These are phyloP conservation scores for Phylloscopus trochiloides DNA, from an alignment of 2,113 vertebrate species.

Conservation along the genomic window DNA sequence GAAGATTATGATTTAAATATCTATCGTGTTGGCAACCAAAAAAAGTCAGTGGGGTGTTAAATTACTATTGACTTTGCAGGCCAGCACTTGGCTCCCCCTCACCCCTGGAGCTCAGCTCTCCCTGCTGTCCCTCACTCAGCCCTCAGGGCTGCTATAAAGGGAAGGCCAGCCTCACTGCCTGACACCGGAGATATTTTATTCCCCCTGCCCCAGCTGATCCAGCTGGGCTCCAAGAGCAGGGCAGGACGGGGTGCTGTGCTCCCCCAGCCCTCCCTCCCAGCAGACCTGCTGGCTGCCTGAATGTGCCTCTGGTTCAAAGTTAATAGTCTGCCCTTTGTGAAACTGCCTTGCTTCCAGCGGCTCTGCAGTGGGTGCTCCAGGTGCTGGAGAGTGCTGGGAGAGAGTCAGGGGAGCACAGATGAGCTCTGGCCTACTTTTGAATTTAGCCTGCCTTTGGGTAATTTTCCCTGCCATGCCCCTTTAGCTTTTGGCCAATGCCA, in stretches of 20 bases:
- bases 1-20: constrained; percentile 64
- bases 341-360: neutral
- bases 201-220: neutral
- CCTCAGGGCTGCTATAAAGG: neutral
- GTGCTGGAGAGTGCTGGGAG: neutral
- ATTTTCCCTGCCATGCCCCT: neutral
- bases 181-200: neutral
- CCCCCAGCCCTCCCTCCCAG: neutral
- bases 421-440: neutral
- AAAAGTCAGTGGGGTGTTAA: constrained; percentile 56
- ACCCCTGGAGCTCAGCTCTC: neutral
- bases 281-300: neutral
- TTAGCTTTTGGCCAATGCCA: neutral
- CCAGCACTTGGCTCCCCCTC: neutral
- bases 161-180: neutral
- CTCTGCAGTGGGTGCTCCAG: neutral
- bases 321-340: neutral
- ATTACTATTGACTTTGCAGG: constrained; percentile 51
- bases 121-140: neutral
- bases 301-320: constrained; percentile 11
- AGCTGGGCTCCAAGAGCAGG: neutral
- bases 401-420: neutral
- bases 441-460: neutral
- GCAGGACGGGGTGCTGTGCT: neutral
- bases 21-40: constrained; percentile 47